These are phyloP conservation scores for Pycnonotus jocosus DNA, from an alignment of 2,113 vertebrate genomes.

Conservation along the genomic window DNA sequence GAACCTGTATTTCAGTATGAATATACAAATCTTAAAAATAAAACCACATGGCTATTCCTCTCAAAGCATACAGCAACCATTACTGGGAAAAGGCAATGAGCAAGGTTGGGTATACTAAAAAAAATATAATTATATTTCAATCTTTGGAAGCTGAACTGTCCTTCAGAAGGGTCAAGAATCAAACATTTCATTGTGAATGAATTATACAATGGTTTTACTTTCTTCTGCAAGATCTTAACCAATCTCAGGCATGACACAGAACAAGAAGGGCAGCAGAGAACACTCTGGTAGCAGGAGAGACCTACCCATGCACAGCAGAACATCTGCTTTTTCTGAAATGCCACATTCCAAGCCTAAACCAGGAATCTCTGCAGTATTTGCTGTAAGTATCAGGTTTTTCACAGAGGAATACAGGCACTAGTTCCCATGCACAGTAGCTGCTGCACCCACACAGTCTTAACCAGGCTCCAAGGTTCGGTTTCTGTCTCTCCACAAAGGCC, in stretches of 20 bases:
- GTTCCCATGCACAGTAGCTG: not conserved
- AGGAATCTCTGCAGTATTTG: not conserved
- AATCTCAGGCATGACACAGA: not conserved
- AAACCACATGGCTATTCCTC: not conserved
- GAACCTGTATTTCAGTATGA: not conserved
- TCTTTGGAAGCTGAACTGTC: not conserved
- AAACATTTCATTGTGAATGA: not conserved
- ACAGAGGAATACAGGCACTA: not conserved
- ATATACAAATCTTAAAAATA: not conserved
- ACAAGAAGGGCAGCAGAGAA: not conserved
- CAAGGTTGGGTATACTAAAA: not conserved
- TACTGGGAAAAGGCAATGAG: not conserved
- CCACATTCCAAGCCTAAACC: not conserved
- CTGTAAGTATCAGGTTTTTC: not conserved
- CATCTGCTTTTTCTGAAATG: not conserved
- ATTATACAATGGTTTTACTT: not conserved
- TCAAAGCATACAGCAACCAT: not conserved
- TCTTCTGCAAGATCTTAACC: not conserved
- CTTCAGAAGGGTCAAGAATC: not conserved
- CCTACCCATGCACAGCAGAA: not conserved
- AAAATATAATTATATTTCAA: not conserved
- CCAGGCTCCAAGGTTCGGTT: not conserved
- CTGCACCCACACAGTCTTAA: not conserved
- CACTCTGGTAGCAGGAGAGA: not conserved
- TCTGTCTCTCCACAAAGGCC: not conserved